Evolutionary conservation across 1,140 invertebrate genomes (phyloP), one percentile per base, ranked within the genome.

Genomic region (Planococcus citri): DNA sequence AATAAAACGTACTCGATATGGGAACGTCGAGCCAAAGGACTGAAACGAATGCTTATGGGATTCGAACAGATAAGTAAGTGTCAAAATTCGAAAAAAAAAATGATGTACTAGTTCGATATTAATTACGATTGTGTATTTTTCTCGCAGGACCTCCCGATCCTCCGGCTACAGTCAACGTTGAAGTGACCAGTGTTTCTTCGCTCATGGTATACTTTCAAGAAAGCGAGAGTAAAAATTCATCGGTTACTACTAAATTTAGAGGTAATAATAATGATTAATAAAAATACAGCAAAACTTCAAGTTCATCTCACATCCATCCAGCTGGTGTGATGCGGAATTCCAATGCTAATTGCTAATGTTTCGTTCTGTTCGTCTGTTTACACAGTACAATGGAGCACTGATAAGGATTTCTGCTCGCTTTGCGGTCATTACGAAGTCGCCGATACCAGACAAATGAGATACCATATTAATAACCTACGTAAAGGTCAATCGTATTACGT

Each of bases 161-260:
- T 14, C 90, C 91, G 0, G 86, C 86, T 17, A 76, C 86, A 10
- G 88, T 94, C 0, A 85, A 85, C 10, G 81, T 95, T 6, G 90
- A 93, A 73, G 92, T 96, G 0, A 90, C 88, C 10, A 88, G 89
- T 51, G 86, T 86, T 38, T 87, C 86, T 67, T 85, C 88, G 1
- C 85, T 95, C 12, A 83, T 84, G 27, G 83, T 95, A 2, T 81
- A 84, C 58, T 88, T 92, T 75, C 82, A 84, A 73, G 90, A 91
- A 75, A 85, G 87, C 20, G 81, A 85, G 68, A 76, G 78, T 27
- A 81, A 83, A 70, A 83, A 87, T 17, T 86, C 86, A 10, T 83
- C 89, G 12, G 87, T 94, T 71, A 87, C 89, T 74, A 95, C 92
- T 22, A 94, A 94, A 81, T 95, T 91, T 77, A 92, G 89, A 87